These are phyloP conservation scores for Amazona guildingii DNA, from an alignment of 2,113 vertebrate genomes.

Conservation along the genomic window DNA sequence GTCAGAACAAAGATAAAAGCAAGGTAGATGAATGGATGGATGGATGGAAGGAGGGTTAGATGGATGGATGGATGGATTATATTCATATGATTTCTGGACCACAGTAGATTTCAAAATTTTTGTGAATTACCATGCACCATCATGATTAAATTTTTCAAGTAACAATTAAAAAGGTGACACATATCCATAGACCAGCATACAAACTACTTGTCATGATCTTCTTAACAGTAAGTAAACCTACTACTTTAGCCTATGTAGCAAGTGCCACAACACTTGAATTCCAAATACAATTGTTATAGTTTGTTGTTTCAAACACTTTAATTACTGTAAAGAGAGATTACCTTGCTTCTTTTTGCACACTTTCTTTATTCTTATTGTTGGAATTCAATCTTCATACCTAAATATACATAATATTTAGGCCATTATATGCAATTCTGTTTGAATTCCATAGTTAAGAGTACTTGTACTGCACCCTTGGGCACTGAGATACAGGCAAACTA, in stretches of 20 bases:
- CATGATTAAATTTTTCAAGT: background rate
- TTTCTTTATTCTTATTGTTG: background rate
- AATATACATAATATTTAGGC: background rate
- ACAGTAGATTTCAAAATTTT: background rate
- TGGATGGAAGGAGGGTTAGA: background rate
- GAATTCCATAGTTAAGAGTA: background rate
- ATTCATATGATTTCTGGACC: background rate
- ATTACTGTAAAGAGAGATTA: background rate
- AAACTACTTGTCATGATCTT: background rate
- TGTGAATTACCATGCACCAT: background rate
- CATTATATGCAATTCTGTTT: background rate
- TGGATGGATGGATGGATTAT: background rate
- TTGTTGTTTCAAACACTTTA: background rate
- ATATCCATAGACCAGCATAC: background rate
- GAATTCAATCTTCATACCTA: background rate
- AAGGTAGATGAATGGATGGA: background rate
- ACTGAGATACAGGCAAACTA: background rate
- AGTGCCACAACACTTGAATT: background rate
- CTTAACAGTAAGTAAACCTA: background rate
- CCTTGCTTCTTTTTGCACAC: background rate
- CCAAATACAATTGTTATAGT: background rate
- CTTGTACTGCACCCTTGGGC: background rate
- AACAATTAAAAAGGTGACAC: background rate
- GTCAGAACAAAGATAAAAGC: background rate
- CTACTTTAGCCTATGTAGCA: background rate